A percentile compares a stretch with the other conserved stretches of the same genome.
Evolutionary conservation across 1,140 invertebrate species (phyloP).

Genomic region (Drosophila aff.): DNA sequence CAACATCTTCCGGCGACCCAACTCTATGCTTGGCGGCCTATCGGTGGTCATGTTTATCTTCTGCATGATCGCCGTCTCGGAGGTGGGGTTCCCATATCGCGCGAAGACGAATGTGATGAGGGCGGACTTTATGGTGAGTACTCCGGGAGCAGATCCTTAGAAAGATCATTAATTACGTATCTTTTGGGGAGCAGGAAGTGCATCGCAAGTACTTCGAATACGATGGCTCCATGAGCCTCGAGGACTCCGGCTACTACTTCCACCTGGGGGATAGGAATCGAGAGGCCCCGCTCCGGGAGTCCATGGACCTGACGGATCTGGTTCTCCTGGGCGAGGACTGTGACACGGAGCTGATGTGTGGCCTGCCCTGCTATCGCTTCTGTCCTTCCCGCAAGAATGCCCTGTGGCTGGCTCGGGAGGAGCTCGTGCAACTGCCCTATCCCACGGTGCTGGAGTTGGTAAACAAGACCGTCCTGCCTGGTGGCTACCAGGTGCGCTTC

Average conservation of each 20-base stretch:
- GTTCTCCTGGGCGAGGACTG: slow-evolving; percentile 87
- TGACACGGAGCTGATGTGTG: slow-evolving; percentile 88
- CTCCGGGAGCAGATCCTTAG: too few relatives aligned
- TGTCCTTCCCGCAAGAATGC: slow-evolving; percentile 28
- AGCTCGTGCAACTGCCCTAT: slow-evolving; percentile 45
- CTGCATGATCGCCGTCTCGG: slow-evolving; percentile 87
- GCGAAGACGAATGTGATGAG: slow-evolving; percentile 88
- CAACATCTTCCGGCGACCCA: slow-evolving; percentile 67
- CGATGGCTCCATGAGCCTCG: slow-evolving; percentile 85
- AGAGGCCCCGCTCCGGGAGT: slow-evolving; percentile 86
- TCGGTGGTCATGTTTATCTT: slow-evolving; percentile 83
- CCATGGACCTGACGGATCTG: slow-evolving; percentile 85
- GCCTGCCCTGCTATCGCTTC: slow-evolving; percentile 88
- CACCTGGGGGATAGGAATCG: slow-evolving; percentile 90
- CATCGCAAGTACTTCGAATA: slow-evolving; percentile 87
- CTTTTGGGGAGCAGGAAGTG: slow-evolving; percentile 85
- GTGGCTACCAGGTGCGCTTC: slow-evolving; percentile 45
- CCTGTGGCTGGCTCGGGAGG: slow-evolving; percentile 49
- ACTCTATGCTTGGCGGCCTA: slow-evolving; percentile 85
- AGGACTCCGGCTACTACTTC: slow-evolving; percentile 89
- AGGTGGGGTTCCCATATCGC: slow-evolving; percentile 91
- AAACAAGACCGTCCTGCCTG: slow-evolving; percentile 50
- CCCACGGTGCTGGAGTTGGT: slow-evolving; percentile 40
- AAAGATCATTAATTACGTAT: background rate
- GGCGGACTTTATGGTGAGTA: slow-evolving; percentile 88